Percentiles rank a stretch among this genome's conserved stretches.
Conservation (phyloP, 2,113 vertebrate genomes). For the Solenodon paradoxus region DNA sequence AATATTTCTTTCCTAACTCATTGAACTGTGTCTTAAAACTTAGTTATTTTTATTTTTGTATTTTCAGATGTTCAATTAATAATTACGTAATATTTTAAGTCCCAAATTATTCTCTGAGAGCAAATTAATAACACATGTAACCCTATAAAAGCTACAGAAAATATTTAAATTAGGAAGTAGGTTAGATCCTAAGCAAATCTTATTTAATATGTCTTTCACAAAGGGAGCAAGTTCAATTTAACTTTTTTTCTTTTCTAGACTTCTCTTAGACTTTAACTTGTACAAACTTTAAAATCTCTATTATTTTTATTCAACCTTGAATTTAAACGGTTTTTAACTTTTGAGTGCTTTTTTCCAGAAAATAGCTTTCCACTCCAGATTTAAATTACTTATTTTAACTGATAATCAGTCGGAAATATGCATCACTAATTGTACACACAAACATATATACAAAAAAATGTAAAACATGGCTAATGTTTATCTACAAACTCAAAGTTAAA, state of each 20-base stretch:
- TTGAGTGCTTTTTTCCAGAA: not conserved
- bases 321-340: not conserved
- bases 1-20: not conserved
- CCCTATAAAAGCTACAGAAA: not conserved
- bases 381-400: conserved; percentile 25
- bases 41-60: not conserved
- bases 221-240: not conserved
- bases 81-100: not conserved
- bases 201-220: not conserved
- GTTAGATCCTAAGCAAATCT: not conserved
- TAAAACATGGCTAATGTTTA: not conserved
- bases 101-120: not conserved
- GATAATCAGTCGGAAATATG: not conserved
- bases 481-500: not conserved
- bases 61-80: not conserved
- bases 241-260: not conserved
- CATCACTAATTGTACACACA: not conserved
- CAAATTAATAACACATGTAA: not conserved
- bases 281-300: not conserved
- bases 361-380: not conserved
- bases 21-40: not conserved
- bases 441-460: not conserved
- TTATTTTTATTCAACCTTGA: not conserved
- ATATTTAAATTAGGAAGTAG: not conserved
- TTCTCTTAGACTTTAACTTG: not conserved